Percentiles rank a stretch among this genome's conserved stretches.
phyloP scores from a whole-genome alignment of 1,140 invertebrate genomes.

The Cephus cinctus region DNA sequence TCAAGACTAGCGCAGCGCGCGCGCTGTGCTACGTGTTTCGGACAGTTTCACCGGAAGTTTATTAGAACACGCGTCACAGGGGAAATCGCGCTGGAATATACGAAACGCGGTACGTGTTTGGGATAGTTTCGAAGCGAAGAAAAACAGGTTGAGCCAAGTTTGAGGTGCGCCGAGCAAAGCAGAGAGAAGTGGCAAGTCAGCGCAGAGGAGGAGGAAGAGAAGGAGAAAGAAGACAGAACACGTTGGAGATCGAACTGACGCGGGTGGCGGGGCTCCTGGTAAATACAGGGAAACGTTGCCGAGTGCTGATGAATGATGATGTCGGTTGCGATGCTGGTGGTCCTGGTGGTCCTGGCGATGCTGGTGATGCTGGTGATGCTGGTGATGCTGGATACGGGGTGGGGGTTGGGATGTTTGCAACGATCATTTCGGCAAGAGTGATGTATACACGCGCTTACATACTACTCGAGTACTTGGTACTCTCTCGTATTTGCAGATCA shows the following conservation, averaged over 20 bases:
- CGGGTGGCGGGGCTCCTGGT: not conserved
- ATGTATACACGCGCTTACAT: not conserved
- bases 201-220: too few species aligned
- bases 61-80: constrained; percentile 21
- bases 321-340: not conserved
- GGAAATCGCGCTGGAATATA: constrained; percentile 16
- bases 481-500: constrained; percentile 37
- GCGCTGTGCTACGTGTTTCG: constrained; percentile 2
- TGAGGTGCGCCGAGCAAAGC: too few species aligned
- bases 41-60: constrained; percentile 17
- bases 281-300: not conserved
- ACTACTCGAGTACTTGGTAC: not conserved
- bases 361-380: not conserved
- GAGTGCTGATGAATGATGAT: not conserved
- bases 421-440: not conserved
- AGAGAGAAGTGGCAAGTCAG: too few species aligned
- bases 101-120: not conserved
- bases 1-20: too few species aligned
- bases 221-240: too few species aligned
- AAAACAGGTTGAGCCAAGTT: too few species aligned
- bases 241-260: too few species aligned
- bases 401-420: constrained; percentile 5
- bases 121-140: not conserved
- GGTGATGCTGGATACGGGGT: not conserved
- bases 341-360: too few species aligned